Evolutionary conservation across 2,797 vertebrate genomes (phyloP).

Genomic region (Mormyrops attenuatus): DNA sequence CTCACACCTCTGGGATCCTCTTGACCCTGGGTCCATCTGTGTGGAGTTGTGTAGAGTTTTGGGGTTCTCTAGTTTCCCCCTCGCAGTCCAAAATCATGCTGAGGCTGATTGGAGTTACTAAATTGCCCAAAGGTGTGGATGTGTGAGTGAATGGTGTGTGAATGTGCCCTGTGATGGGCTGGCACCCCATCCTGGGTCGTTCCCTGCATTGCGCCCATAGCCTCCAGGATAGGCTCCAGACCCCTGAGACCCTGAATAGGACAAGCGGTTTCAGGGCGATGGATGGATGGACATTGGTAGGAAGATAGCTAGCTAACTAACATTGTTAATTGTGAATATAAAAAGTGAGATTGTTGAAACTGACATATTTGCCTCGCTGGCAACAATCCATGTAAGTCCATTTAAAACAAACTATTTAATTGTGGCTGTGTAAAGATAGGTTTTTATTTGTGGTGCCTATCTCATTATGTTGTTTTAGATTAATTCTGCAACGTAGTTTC

Average conservation of each 20-base stretch:
- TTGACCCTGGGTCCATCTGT: neutral
- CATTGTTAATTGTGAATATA: neutral
- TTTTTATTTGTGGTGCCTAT: neutral
- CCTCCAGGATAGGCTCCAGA: neutral
- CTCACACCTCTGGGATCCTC: neutral
- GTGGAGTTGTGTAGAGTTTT: neutral
- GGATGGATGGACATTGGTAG: neutral
- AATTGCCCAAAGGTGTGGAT: neutral
- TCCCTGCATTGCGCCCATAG: neutral
- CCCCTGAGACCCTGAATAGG: neutral
- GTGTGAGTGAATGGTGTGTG: neutral
- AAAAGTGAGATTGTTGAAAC: neutral
- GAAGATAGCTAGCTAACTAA: neutral
- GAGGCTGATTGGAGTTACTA: neutral
- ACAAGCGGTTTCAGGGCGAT: neutral
- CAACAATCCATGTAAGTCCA: neutral
- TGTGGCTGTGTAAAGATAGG: neutral
- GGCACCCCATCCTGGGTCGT: neutral
- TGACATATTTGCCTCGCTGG: neutral
- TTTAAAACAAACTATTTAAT: neutral
- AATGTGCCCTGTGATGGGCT: neutral
- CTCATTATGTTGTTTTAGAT: neutral
- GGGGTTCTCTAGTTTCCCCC: neutral
- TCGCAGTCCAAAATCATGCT: neutral
- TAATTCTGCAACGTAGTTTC: neutral